Conservation (phyloP, 2,797 vertebrate genomes). For the Percopsis omiscomaycus region DNA sequence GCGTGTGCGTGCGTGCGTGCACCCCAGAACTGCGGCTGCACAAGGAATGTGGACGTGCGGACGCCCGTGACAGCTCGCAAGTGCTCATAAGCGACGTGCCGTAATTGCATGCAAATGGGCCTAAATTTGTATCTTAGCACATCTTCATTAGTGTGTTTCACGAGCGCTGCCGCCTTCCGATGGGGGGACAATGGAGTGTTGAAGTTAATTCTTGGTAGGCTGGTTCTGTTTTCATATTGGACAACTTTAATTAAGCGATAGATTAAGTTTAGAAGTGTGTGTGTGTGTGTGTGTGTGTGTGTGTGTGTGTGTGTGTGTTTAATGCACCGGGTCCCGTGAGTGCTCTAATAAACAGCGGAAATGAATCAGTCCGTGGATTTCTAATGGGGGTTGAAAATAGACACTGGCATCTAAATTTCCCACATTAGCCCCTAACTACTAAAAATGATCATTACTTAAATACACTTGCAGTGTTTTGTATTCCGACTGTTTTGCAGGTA, state of each 20-base stretch:
- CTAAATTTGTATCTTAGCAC: constrained; percentile 74
- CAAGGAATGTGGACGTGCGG: constrained; percentile 70
- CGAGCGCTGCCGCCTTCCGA: constrained; percentile 41
- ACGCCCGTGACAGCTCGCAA: constrained; percentile 71
- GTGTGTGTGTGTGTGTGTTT: constrained; percentile 52
- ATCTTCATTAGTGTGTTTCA: constrained; percentile 81
- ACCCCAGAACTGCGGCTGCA: constrained; percentile 71
- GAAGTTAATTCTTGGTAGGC: constrained; percentile 81
- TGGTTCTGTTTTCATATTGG: constrained; percentile 85
- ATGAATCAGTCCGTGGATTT: constrained; percentile 85
- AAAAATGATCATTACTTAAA: neutral
- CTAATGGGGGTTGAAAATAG: constrained; percentile 86
- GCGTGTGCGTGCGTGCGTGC: constrained; percentile 44
- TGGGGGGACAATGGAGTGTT: constrained; percentile 75
- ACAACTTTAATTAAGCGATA: constrained; percentile 93
- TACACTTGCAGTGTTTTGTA: neutral
- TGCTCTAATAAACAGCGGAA: constrained; percentile 86
- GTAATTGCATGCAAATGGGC: constrained; percentile 79
- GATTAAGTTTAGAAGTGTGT: constrained; percentile 79
- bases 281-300: neutral
- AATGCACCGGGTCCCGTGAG: constrained; percentile 83
- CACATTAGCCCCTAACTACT: neutral
- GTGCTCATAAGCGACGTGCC: constrained; percentile 66
- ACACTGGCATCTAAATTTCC: constrained; percentile 72
- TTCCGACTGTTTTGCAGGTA: neutral